A percentile compares a stretch with the other conserved stretches of the same genome.
Conservation (phyloP, 2,113 vertebrate species). For the human (Homo sapiens) region DNA sequence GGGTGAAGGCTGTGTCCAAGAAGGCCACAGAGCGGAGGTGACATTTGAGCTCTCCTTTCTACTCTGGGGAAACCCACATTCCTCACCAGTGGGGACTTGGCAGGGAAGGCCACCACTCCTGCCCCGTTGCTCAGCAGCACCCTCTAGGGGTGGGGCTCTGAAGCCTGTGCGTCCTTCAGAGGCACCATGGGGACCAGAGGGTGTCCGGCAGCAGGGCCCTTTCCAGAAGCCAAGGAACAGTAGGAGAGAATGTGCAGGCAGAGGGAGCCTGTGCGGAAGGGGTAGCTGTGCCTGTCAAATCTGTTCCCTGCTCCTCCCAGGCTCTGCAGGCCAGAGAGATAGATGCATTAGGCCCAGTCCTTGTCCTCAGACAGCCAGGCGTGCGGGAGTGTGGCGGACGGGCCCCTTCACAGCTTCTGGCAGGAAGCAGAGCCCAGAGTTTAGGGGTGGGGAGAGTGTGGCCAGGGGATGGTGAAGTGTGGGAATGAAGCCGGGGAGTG, state of each 20-base stretch:
- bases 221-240: neutral
- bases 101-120: neutral
- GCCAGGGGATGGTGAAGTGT: too few relatives aligned
- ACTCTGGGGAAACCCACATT: neutral
- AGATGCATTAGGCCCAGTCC: rapidly evolving
- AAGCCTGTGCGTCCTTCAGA: neutral
- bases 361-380: neutral
- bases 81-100: neutral
- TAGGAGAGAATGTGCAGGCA: neutral
- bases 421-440: neutral
- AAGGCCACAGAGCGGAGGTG: neutral
- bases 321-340: neutral
- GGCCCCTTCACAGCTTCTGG: neutral
- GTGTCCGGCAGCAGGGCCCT: neutral
- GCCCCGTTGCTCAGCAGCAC: neutral
- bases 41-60: neutral
- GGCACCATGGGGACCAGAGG: neutral
- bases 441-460: neutral
- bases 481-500: neutral
- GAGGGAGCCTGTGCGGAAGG: neutral
- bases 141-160: neutral
- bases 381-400: neutral
- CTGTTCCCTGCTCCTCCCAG: neutral
- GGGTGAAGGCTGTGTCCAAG: neutral
- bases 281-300: neutral